Conservation (phyloP, 2,113 vertebrate species). For the Scolopax mira region DNA sequence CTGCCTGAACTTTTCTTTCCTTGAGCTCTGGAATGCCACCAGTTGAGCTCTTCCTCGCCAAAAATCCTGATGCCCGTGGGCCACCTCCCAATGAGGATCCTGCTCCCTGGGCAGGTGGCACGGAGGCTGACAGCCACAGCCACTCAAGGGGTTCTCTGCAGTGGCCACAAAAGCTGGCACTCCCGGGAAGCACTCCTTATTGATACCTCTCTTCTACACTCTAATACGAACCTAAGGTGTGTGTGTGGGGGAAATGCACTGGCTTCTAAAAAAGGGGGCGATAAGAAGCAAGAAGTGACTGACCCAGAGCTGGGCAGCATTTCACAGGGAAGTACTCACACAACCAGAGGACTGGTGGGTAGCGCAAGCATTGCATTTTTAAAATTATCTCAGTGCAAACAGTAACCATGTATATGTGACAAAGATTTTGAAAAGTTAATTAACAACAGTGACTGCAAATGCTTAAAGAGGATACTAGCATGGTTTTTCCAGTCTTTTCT, state of each 20-base stretch:
- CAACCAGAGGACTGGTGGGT: not conserved
- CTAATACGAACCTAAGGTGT: not conserved
- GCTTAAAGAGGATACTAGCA: not conserved
- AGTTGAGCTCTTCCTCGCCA: accelerated
- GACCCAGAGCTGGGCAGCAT: not conserved
- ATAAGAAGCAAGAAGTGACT: not conserved
- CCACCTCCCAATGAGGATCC: not conserved
- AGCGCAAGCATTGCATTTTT: accelerated
- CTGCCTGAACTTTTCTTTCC: not conserved
- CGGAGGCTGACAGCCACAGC: accelerated
- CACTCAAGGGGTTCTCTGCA: not conserved
- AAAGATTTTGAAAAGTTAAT: not conserved
- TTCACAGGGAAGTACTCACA: not conserved
- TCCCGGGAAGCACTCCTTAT: not conserved
- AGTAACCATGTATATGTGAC: not conserved
- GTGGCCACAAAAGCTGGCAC: not conserved
- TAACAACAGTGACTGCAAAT: not conserved
- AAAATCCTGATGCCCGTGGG: not conserved
- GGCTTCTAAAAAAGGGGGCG: not conserved
- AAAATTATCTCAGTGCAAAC: not conserved
- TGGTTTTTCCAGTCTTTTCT: not conserved
- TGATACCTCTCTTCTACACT: accelerated
- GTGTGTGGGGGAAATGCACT: not conserved
- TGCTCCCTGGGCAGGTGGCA: accelerated
- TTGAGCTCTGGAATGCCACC: accelerated